Conservation (phyloP, 2,113 vertebrate genomes). For the Anarrhichthys ocellatus region DNA sequence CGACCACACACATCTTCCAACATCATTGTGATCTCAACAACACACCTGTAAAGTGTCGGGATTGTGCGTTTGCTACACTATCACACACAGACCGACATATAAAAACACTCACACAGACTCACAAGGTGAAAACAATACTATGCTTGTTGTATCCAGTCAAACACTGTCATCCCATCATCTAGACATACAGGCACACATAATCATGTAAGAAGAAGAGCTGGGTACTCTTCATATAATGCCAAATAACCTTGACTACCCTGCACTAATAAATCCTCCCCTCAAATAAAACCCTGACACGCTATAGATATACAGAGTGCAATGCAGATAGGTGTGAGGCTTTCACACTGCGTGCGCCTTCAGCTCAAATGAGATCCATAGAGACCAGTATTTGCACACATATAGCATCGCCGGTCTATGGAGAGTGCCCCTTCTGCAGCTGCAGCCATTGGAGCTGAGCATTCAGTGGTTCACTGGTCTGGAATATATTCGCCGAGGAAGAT, state of each 20-base stretch:
- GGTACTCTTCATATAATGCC: slow-evolving; percentile 9
- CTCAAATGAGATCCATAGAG: slow-evolving; percentile 26
- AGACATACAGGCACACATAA: slow-evolving; percentile 14
- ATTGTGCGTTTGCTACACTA: not conserved
- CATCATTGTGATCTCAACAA: not conserved
- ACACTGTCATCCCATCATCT: slow-evolving; percentile 21
- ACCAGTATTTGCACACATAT: slow-evolving; percentile 22
- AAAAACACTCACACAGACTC: not conserved
- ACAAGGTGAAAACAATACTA: not conserved
- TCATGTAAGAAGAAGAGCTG: slow-evolving; percentile 8
- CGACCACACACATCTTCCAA: not conserved
- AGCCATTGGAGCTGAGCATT: slow-evolving; percentile 56
- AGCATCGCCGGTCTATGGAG: slow-evolving; percentile 29
- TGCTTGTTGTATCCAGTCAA: not conserved
- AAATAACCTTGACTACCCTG: slow-evolving; percentile 34
- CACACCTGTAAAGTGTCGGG: not conserved
- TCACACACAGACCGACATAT: not conserved
- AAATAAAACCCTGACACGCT: slow-evolving; percentile 34
- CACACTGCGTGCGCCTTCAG: slow-evolving; percentile 20
- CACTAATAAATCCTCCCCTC: slow-evolving; percentile 39
- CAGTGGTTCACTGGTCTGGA: slow-evolving; percentile 66
- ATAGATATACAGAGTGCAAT: slow-evolving; percentile 28
- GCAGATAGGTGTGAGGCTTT: slow-evolving; percentile 28
- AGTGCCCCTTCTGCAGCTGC: slow-evolving; percentile 56
- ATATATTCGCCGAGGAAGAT: slow-evolving; percentile 55